Evolutionary conservation across 2,888 invertebrate genomes (phyloP).

Genomic region (Drosophila phalerata): DNA sequence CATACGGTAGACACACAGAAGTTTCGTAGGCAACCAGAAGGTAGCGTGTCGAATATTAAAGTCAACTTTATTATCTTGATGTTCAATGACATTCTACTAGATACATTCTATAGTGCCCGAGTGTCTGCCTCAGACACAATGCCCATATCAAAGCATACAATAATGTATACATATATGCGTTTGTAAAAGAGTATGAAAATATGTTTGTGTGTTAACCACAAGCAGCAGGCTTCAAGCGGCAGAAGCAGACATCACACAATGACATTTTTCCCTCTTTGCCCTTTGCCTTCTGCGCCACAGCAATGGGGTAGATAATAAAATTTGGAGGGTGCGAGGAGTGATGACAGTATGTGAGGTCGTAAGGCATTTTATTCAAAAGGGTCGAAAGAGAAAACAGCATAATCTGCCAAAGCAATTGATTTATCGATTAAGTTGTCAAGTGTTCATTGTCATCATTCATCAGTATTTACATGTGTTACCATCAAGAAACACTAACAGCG

Average conservation of each 20-base stretch:
- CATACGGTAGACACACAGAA: constrained; percentile 16
- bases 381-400: constrained; percentile 61
- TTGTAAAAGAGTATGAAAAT: constrained; percentile 33
- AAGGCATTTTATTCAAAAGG: constrained; percentile 66
- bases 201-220: constrained; percentile 35
- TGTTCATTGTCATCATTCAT: constrained; percentile 75
- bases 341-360: constrained; percentile 8
- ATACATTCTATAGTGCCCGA: constrained; percentile 46
- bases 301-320: constrained; percentile 34
- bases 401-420: constrained; percentile 77
- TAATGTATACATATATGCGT: constrained; percentile 30
- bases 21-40: constrained; percentile 36
- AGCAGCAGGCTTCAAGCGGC: constrained; percentile 30
- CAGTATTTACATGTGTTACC: constrained; percentile 72
- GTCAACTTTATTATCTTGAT: constrained; percentile 66
- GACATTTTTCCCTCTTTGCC: constrained; percentile 20
- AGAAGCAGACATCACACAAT: constrained; percentile 43
- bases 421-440: constrained; percentile 83
- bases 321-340: constrained; percentile 8
- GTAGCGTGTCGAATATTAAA: constrained; percentile 54
- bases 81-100: constrained; percentile 70
- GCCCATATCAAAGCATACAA: constrained; percentile 36
- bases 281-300: background rate
- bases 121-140: constrained; percentile 47
- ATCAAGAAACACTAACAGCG: constrained; percentile 46